Conservation (phyloP, 2,888 invertebrate species). For the Drosophila kuntzei region DNA sequence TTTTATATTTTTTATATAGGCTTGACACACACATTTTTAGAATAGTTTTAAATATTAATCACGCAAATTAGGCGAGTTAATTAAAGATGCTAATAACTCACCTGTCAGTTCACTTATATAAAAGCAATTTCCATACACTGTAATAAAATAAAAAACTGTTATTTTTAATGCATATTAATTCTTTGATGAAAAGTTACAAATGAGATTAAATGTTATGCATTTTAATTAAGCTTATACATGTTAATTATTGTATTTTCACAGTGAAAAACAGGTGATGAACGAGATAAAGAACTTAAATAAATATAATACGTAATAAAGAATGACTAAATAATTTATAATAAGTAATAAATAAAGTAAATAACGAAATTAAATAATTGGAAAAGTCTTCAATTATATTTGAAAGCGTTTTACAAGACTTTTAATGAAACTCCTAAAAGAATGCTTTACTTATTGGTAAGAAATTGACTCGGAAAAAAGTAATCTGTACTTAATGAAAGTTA, state of each 20-base stretch:
- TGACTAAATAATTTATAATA: not conserved
- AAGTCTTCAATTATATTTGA: not conserved
- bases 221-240: not conserved
- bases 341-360: too few species aligned
- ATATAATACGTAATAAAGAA: too few species aligned
- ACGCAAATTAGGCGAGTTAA: constrained; percentile 5
- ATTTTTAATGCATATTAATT: constrained; percentile 10
- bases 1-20: not conserved
- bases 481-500: too few species aligned
- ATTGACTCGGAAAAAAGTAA: not conserved
- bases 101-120: not conserved
- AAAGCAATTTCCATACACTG: not conserved
- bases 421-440: not conserved
- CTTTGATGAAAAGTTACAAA: not conserved
- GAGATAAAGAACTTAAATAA: too few species aligned
- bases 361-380: not conserved
- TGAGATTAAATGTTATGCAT: not conserved
- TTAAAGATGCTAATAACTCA: constrained; percentile 14
- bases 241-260: not conserved
- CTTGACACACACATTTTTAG: not conserved
- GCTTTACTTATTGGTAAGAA: not conserved
- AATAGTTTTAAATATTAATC: constrained; percentile 12
- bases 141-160: not conserved
- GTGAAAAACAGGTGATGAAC: too few species aligned
- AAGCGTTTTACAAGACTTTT: not conserved